Conservation (phyloP, 2,888 invertebrate species). For the Carcina quercana region DNA sequence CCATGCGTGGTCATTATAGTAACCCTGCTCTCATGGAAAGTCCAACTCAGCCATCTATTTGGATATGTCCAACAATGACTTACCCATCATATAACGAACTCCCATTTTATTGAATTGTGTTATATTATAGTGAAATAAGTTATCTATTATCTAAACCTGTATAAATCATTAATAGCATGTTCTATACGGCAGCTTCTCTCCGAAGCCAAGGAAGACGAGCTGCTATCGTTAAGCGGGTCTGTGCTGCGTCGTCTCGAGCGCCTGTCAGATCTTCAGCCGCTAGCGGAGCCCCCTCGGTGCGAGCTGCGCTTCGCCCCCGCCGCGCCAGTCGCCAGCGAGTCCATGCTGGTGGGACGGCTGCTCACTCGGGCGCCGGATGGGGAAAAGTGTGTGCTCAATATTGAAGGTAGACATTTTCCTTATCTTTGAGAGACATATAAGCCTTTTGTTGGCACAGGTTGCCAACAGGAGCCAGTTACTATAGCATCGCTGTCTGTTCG, state of each 20-base stretch:
- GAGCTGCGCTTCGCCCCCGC: constrained; percentile 48
- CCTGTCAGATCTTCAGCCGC: constrained; percentile 68
- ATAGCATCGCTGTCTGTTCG: too few species aligned
- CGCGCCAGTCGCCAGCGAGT: constrained; percentile 39
- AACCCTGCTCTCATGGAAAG: too few species aligned
- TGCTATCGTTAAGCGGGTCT: constrained; percentile 78
- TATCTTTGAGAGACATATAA: not conserved
- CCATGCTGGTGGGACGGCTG: constrained; percentile 48
- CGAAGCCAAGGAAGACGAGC: constrained; percentile 81
- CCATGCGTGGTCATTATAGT: too few species aligned
- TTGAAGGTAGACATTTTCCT: constrained; percentile 61
- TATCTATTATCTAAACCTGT: too few species aligned
- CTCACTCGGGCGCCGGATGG: constrained; percentile 79
- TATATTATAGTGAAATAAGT: too few species aligned
- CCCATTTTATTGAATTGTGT: too few species aligned
- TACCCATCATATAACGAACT: too few species aligned
- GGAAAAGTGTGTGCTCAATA: constrained; percentile 71
- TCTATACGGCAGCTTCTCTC: constrained; percentile 70
- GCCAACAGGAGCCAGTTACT: too few species aligned
- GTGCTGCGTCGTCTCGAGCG: constrained; percentile 79
- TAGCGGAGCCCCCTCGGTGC: constrained; percentile 36
- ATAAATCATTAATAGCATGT: too few species aligned
- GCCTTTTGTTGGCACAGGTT: too few species aligned
- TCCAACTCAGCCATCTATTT: too few species aligned
- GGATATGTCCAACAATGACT: too few species aligned